These are phyloP conservation scores for Neoascia interrupta DNA, from an alignment of 2,888 invertebrate species.

Conservation along the genomic window DNA sequence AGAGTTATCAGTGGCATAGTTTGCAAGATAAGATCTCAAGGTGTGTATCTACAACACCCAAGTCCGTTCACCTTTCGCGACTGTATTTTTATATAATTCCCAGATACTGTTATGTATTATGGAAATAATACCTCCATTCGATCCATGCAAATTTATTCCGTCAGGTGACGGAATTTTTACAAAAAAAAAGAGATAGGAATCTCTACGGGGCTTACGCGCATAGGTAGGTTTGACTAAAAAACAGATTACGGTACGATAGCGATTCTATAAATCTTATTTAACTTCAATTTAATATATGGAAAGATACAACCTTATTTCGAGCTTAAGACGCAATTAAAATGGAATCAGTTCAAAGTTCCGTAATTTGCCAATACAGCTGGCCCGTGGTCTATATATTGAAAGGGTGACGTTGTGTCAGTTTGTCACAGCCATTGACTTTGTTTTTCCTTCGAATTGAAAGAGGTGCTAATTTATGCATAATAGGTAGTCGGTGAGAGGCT, in stretches of 20 bases:
- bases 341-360: not conserved
- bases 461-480: slow-evolving; percentile 24
- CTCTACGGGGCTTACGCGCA: not conserved
- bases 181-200: not conserved
- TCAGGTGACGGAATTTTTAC: slow-evolving; percentile 28
- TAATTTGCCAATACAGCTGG: not conserved
- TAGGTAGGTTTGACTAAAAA: not conserved
- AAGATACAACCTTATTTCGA: not conserved
- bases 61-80: slow-evolving; percentile 46
- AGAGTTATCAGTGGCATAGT: too few relatives aligned
- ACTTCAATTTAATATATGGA: not conserved
- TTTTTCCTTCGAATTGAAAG: not conserved
- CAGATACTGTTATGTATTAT: slow-evolving; percentile 19
- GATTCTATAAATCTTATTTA: slow-evolving; percentile 9
- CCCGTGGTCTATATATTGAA: slow-evolving; percentile 16
- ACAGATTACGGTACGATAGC: slow-evolving; percentile 25
- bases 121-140: slow-evolving; percentile 15
- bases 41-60: too few relatives aligned
- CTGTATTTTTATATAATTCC: slow-evolving; percentile 15
- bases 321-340: not conserved
- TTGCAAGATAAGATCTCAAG: slow-evolving; percentile 2
- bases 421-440: too few relatives aligned
- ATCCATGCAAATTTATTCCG: slow-evolving; percentile 51
- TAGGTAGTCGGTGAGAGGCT: slow-evolving; percentile 19
- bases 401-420: slow-evolving; percentile 9